Evolutionary conservation across 2,113 vertebrate genomes (phyloP).

Genomic region (Salvator merianae): DNA sequence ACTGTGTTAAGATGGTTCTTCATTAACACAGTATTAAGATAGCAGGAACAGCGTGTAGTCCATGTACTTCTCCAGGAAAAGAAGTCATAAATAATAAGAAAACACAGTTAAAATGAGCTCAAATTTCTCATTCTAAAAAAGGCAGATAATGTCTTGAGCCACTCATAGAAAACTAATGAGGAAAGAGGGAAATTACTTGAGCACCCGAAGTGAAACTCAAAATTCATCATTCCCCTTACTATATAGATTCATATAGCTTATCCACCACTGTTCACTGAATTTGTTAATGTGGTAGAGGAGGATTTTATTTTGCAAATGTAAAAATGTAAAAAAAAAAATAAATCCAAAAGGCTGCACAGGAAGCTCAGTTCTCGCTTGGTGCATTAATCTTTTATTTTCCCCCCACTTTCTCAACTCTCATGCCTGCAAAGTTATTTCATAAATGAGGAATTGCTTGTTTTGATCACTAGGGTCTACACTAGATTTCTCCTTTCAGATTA

Average conservation of each 20-base stretch:
- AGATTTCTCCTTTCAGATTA: background rate
- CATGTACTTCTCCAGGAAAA: background rate
- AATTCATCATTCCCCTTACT: background rate
- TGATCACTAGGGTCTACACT: background rate
- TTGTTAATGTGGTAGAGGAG: background rate
- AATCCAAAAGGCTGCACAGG: background rate
- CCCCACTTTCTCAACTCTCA: background rate
- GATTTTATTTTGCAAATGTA: background rate
- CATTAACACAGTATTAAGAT: background rate
- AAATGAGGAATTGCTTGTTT: background rate
- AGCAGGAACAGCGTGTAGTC: background rate
- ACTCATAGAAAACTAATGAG: background rate
- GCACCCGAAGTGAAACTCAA: background rate
- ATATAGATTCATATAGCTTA: background rate
- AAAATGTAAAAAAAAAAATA: background rate
- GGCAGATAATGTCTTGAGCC: background rate
- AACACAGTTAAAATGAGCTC: background rate
- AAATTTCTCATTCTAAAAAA: background rate
- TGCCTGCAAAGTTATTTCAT: background rate
- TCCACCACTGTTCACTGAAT: background rate
- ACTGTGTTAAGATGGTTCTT: background rate
- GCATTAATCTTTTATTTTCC: background rate
- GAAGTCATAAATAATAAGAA: background rate
- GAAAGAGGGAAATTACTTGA: background rate
- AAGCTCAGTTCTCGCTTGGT: background rate